Evolutionary conservation across 2,113 vertebrate genomes (phyloP).

Genomic region (Daboia siamensis): DNA sequence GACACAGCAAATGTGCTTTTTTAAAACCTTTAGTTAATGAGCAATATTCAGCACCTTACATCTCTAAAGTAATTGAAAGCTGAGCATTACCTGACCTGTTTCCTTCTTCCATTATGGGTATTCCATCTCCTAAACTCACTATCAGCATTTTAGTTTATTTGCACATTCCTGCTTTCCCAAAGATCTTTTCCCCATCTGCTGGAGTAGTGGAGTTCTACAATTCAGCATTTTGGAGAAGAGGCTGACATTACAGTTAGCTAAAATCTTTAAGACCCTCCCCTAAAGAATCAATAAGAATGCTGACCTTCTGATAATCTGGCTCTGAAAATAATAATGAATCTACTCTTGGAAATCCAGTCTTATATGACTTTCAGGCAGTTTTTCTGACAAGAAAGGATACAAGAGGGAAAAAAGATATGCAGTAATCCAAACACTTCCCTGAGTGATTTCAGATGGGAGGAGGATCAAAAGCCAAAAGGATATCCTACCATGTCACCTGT

Average conservation of each 20-base stretch:
- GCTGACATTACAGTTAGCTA: constrained; percentile 10
- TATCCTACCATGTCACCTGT: background rate
- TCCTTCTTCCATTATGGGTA: constrained; percentile 29
- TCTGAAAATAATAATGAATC: background rate
- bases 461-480: background rate
- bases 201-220: constrained; percentile 23
- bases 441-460: too few species aligned
- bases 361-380: background rate
- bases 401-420: background rate
- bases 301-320: background rate
- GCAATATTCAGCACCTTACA: constrained; percentile 36
- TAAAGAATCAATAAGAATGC: background rate
- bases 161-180: constrained; percentile 15
- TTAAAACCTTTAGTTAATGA: constrained; percentile 46
- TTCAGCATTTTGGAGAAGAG: constrained; percentile 16
- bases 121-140: constrained; percentile 40
- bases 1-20: constrained; percentile 46
- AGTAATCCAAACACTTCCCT: background rate
- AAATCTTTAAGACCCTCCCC: background rate
- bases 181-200: background rate
- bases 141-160: constrained; percentile 35
- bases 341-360: background rate
- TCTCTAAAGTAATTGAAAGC: constrained; percentile 44
- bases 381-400: background rate
- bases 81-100: constrained; percentile 34